These are phyloP conservation scores for Ennomos quercinarius DNA, from an alignment of 2,888 invertebrate genomes.

Conservation along the genomic window DNA sequence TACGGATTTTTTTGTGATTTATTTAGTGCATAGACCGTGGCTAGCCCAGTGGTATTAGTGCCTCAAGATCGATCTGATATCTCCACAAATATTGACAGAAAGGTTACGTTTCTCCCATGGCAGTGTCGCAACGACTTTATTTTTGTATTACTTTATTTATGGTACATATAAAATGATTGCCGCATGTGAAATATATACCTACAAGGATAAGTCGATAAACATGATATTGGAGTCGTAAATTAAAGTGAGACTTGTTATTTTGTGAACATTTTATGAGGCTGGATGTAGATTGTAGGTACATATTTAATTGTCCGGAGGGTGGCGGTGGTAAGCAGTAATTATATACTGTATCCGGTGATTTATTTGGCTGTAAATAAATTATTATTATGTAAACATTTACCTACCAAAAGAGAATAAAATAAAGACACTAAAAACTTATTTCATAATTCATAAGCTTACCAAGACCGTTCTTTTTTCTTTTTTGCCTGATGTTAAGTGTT, in stretches of 20 bases:
- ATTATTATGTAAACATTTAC: no score
- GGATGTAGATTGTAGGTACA: conserved; percentile 10
- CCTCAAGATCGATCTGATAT: conserved; percentile 20
- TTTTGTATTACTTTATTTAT: conserved; percentile 45
- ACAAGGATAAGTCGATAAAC: conserved; percentile 33
- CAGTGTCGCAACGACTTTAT: conserved; percentile 36
- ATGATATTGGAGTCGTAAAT: conserved; percentile 37
- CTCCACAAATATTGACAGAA: conserved; percentile 42
- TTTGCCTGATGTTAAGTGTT: no score
- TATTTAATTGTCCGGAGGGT: conserved; percentile 15
- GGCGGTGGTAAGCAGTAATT: conserved; percentile 9
- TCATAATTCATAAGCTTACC: no score
- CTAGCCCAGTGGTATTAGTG: conserved; percentile 3
- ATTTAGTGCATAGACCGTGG: no score
- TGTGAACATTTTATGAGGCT: conserved; percentile 24
- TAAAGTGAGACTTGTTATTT: conserved; percentile 32
- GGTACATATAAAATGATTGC: conserved; percentile 45
- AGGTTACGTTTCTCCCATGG: conserved; percentile 54
- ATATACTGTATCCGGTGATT: conserved; percentile 4
- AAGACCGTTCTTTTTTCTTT: no score
- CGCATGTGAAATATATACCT: conserved; percentile 27
- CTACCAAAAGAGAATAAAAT: no score
- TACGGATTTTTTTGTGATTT: no score
- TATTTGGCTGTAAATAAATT: conserved; percentile 3
- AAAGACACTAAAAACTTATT: no score